Percentiles rank a stretch among this genome's conserved stretches.
Conservation (phyloP, 2,888 invertebrate species). For the Sialis lutaria region DNA sequence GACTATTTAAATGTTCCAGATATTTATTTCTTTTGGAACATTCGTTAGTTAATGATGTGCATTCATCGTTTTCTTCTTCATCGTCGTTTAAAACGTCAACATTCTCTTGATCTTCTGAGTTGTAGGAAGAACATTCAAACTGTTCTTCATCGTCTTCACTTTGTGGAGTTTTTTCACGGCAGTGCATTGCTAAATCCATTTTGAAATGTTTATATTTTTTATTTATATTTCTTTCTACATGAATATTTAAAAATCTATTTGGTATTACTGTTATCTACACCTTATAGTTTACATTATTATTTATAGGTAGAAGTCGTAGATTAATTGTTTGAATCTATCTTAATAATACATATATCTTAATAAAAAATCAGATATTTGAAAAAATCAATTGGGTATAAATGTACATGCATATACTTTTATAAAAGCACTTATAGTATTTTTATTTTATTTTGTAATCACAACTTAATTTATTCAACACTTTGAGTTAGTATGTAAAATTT, state of each 20-base stretch:
- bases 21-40: slow-evolving; percentile 7
- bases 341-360: too few relatives aligned
- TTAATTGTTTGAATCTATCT: too few relatives aligned
- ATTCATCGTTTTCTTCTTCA: slow-evolving; percentile 11
- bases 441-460: too few relatives aligned
- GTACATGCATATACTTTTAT: too few relatives aligned
- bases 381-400: too few relatives aligned
- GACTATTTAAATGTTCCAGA: slow-evolving; percentile 11
- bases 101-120: slow-evolving; percentile 16
- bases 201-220: background rate
- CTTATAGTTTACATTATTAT: background rate
- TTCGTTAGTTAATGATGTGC: slow-evolving; percentile 7
- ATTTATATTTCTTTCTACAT: background rate
- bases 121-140: slow-evolving; percentile 13
- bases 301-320: too few relatives aligned
- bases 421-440: too few relatives aligned
- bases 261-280: background rate
- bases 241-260: background rate
- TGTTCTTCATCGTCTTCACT: slow-evolving; percentile 11
- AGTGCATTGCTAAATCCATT: slow-evolving; percentile 4
- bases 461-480: too few relatives aligned
- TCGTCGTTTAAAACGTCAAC: slow-evolving; percentile 17
- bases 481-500: too few relatives aligned
- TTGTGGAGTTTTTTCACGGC: background rate
- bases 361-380: too few relatives aligned